Conservation (phyloP, 2,113 vertebrate genomes). For the Zosterops hypoxanthus region DNA sequence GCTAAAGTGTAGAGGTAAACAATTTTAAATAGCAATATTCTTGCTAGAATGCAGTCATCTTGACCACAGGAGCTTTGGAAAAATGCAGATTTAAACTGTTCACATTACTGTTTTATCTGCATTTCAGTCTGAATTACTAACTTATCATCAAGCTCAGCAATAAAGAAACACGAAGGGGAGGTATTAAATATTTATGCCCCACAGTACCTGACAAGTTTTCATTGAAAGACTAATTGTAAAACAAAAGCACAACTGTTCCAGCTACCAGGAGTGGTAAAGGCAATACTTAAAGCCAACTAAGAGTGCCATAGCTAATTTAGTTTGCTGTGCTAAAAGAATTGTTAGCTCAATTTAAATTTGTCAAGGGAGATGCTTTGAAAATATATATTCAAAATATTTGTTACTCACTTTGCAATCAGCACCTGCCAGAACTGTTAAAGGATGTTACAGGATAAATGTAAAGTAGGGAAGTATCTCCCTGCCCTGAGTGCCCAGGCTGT, state of each 20-base stretch:
- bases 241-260: conserved; percentile 66
- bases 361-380: conserved; percentile 30
- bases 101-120: conserved; percentile 66
- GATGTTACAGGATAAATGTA: background rate
- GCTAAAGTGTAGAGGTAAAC: conserved; percentile 72
- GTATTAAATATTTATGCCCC: conserved; percentile 72
- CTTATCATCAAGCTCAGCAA: conserved; percentile 70
- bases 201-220: conserved; percentile 53
- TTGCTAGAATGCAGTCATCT: conserved; percentile 59
- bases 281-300: background rate
- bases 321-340: background rate
- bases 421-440: background rate
- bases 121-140: conserved; percentile 71
- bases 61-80: conserved; percentile 71
- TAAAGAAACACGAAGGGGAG: conserved; percentile 63
- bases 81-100: conserved; percentile 71
- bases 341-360: conserved; percentile 28
- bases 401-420: background rate
- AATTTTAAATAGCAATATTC: conserved; percentile 64
- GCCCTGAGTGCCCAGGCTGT: background rate
- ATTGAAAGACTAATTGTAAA: conserved; percentile 56
- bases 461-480: background rate
- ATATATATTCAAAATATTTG: background rate
- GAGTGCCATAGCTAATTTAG: background rate
- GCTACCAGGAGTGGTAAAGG: conserved; percentile 28